These are phyloP conservation scores for Chunga burmeisteri DNA, from an alignment of 2,113 vertebrate species.

Conservation along the genomic window DNA sequence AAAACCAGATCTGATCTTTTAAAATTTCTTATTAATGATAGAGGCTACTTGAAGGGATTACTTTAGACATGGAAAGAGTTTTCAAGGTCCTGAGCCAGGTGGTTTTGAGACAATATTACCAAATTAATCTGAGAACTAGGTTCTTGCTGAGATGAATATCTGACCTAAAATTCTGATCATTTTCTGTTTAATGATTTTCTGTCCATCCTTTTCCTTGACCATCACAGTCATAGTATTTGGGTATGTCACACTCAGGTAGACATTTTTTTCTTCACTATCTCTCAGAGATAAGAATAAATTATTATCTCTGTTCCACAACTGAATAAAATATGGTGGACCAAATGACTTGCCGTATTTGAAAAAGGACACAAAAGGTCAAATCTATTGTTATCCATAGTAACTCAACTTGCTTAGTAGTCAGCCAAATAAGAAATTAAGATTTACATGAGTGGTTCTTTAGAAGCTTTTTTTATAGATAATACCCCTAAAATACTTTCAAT, in stretches of 20 bases:
- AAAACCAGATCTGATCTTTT: not conserved
- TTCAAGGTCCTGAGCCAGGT: not conserved
- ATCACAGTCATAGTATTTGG: not conserved
- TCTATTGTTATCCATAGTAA: not conserved
- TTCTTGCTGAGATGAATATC: accelerated
- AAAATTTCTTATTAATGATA: not conserved
- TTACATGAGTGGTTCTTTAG: not conserved
- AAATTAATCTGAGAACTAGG: not conserved
- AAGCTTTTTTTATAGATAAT: not conserved
- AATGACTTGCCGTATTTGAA: not conserved
- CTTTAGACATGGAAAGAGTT: not conserved
- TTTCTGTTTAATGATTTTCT: not conserved
- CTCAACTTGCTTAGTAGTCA: not conserved
- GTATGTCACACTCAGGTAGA: not conserved
- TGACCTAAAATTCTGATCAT: not conserved
- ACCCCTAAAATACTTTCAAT: not conserved
- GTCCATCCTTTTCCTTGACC: not conserved
- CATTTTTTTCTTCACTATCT: not conserved
- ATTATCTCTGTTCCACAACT: not conserved
- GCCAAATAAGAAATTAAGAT: not conserved
- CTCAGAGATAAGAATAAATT: not conserved
- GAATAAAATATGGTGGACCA: not conserved
- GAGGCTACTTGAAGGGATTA: not conserved
- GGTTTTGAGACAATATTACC: not conserved
- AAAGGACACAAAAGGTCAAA: not conserved